Base-by-base conservation (phyloP, 2,113 vertebrate species). In the Prunella fulvescens region DNA sequence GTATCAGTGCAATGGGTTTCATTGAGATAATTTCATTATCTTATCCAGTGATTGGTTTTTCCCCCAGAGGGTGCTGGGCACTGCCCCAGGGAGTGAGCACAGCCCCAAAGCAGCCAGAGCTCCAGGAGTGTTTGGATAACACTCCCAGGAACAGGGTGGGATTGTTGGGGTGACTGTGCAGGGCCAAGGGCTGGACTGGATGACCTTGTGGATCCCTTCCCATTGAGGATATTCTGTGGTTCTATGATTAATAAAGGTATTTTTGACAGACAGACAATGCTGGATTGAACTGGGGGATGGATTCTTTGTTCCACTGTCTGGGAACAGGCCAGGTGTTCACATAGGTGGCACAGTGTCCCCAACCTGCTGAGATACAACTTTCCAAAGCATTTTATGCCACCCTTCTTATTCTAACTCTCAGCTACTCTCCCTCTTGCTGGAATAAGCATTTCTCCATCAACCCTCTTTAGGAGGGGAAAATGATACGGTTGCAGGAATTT, bases 401-500 rank as follows among this genome's bases (percentile, higher is more conserved):
- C 29, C 14, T 54, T 53, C 47, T 47, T 14, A 33, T 65, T 53
- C 67, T 10, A 65, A 70, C n/a, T 18, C 84, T 44, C 50, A 85
- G 19, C n/a, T 48, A 16, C 1, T 0, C 40, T 69, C 23, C 20
- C 4, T 69, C 18, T 56, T 92, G 45, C 61, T 69, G 50, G 20
- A 72, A 53, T 73, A 77, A 77, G 5, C 4, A 19, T 61, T 87
- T 69, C 16, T 28, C 9, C 37, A 44, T 33, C 51, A 62, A 4
- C 16, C 48, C 7, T 6, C 39, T 70, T 14, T 14, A 50, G 57
- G 29, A 45, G 7, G 23, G 28, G 11, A 22, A 66, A 58, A 57
- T 0, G 1, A 23, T 8, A 53, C 0, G 0, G 25, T 1, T 54
- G 25, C 39, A 74, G 50, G 7, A 40, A 76, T 71, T 94, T 40